Conservation (phyloP, 2,113 vertebrate genomes). For the Nannobrachium achirus region DNA sequence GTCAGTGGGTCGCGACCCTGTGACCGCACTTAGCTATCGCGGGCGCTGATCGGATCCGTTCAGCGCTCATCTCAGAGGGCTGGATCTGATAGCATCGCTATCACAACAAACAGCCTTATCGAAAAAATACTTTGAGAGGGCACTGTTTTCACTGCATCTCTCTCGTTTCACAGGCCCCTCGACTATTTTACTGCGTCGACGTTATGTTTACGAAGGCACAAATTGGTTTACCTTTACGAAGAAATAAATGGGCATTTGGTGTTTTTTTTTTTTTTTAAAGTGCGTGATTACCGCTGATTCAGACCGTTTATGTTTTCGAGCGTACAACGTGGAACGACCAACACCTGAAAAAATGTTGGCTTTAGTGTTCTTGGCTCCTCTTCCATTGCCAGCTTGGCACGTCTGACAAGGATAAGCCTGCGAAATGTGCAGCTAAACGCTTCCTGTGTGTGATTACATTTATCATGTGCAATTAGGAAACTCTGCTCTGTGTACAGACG, state of each 20-base stretch:
- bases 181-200: not conserved
- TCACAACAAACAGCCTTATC: slow-evolving; percentile 49
- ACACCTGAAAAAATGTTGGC: not conserved
- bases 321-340: not conserved
- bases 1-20: slow-evolving; percentile 54
- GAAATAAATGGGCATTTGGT: not conserved
- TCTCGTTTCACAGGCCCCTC: slow-evolving; percentile 13
- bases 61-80: slow-evolving; percentile 45
- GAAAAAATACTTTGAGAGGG: slow-evolving; percentile 4
- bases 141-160: not conserved
- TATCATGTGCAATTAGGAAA: slow-evolving; percentile 76
- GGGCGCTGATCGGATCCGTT: slow-evolving; percentile 58
- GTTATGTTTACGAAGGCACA: not conserved
- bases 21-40: slow-evolving; percentile 42
- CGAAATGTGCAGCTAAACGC: slow-evolving; percentile 62
- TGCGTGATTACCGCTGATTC: too few species aligned
- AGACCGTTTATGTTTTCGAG: too few species aligned
- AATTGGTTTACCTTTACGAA: not conserved
- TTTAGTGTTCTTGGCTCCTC: slow-evolving; percentile 69
- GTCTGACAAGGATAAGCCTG: slow-evolving; percentile 81
- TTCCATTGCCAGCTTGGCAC: slow-evolving; percentile 81
- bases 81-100: slow-evolving; percentile 59
- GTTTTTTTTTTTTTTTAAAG: too few species aligned
- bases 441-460: slow-evolving; percentile 75
- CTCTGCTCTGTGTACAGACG: slow-evolving; percentile 69